phyloP scores from a whole-genome alignment of 2,888 invertebrate species.

The Agonopterix subpropinquella region DNA sequence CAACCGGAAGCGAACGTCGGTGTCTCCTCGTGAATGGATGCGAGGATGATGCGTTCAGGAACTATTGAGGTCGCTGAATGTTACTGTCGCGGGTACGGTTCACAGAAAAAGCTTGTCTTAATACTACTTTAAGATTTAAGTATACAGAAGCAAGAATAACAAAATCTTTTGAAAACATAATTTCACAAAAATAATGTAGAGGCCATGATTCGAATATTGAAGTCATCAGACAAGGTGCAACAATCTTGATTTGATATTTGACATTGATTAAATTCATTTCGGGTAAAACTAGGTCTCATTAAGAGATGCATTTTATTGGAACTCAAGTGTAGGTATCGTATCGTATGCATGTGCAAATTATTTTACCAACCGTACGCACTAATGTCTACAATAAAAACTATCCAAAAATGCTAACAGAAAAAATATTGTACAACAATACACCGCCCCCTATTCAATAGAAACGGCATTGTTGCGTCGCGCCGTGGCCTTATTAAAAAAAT shows the following conservation, averaged over 20 bases:
- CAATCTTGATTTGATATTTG: too few relatives aligned
- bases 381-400: slow-evolving; percentile 30
- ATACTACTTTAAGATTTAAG: too few relatives aligned
- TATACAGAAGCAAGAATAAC: too few relatives aligned
- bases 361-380: slow-evolving; percentile 36
- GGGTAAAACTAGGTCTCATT: too few relatives aligned
- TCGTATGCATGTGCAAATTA: slow-evolving; percentile 3
- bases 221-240: too few relatives aligned
- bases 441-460: slow-evolving; percentile 63
- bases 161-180: too few relatives aligned
- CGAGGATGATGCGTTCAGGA: slow-evolving; percentile 49
- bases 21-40: slow-evolving; percentile 58
- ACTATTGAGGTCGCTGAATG: slow-evolving; percentile 51
- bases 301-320: too few relatives aligned
- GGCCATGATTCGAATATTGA: too few relatives aligned
- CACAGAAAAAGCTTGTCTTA: slow-evolving; percentile 20
- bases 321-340: background rate
- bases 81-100: slow-evolving; percentile 28
- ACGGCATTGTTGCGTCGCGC: slow-evolving; percentile 42
- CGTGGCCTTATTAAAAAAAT: slow-evolving; percentile 40
- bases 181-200: too few relatives aligned
- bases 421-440: slow-evolving; percentile 69
- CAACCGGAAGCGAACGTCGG: slow-evolving; percentile 65
- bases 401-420: slow-evolving; percentile 34
- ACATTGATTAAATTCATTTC: too few relatives aligned